These are phyloP conservation scores for Sebastolobus alascanus DNA, from an alignment of 2,797 vertebrate genomes.

Conservation along the genomic window DNA sequence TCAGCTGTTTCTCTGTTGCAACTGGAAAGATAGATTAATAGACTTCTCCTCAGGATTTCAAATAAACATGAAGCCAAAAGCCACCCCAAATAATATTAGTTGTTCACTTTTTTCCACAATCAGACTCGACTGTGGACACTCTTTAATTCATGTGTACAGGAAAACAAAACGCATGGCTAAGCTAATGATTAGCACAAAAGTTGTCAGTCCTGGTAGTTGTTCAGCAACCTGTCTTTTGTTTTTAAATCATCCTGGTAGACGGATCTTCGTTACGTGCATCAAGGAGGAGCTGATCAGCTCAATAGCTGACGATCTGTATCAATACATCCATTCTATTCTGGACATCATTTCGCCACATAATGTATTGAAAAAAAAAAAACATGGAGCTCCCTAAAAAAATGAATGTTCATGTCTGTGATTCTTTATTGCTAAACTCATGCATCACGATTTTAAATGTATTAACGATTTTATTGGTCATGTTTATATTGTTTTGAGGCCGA, in stretches of 20 bases:
- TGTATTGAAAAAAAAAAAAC: constrained; percentile 49
- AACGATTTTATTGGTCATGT: constrained; percentile 72
- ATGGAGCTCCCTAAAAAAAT: constrained; percentile 47
- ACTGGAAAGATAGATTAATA: constrained; percentile 68
- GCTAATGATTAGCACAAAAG: constrained; percentile 69
- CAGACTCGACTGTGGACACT: constrained; percentile 57
- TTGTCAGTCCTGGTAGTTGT: constrained; percentile 46
- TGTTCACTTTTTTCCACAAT: constrained; percentile 63
- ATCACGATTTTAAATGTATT: constrained; percentile 79
- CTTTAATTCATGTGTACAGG: constrained; percentile 55
- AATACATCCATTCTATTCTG: constrained; percentile 51
- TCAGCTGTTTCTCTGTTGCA: constrained; percentile 53
- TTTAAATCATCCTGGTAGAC: constrained; percentile 34
- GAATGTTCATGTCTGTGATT: constrained; percentile 84
- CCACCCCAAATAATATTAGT: constrained; percentile 58
- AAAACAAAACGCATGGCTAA: constrained; percentile 71
- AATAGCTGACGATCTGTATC: constrained; percentile 44
- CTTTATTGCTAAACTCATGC: constrained; percentile 76
- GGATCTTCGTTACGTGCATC: constrained; percentile 27
- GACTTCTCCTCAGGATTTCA: constrained; percentile 80
- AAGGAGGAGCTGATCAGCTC: constrained; percentile 23
- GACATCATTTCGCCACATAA: constrained; percentile 63
- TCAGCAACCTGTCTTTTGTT: constrained; percentile 33
- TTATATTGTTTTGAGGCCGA: constrained; percentile 69
- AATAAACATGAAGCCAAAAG: constrained; percentile 78